These are phyloP conservation scores for Zaprionus capensis DNA, from an alignment of 1,140 invertebrate genomes.

Conservation along the genomic window DNA sequence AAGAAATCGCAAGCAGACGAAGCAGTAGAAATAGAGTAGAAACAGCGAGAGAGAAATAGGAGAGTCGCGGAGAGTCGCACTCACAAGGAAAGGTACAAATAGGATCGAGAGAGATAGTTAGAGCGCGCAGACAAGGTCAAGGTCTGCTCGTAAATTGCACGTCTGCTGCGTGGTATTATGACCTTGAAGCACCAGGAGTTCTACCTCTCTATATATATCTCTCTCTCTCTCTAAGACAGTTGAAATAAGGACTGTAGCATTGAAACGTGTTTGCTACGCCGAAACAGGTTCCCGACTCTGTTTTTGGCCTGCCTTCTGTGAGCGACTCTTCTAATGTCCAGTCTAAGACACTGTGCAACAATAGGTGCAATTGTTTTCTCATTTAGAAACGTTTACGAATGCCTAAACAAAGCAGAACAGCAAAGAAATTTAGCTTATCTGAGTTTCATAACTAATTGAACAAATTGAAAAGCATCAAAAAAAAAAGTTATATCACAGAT, in stretches of 20 bases:
- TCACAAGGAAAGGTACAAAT: constrained; percentile 16
- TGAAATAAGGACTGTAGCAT: constrained; percentile 22
- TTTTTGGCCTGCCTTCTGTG: not conserved
- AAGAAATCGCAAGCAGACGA: constrained; percentile 62
- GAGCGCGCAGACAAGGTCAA: constrained; percentile 35
- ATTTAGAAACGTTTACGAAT: not conserved
- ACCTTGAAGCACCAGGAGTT: constrained; percentile 35
- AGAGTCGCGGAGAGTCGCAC: not conserved
- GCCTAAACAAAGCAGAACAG: not conserved
- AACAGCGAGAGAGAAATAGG: not conserved
- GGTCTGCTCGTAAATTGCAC: constrained; percentile 42
- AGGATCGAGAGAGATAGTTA: constrained; percentile 21
- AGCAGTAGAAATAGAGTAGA: constrained; percentile 44
- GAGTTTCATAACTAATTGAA: too few relatives aligned
- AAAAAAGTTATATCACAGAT: too few relatives aligned
- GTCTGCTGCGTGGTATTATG: constrained; percentile 23
- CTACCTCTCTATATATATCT: not conserved
- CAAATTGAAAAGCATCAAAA: too few relatives aligned
- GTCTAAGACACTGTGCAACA: not conserved
- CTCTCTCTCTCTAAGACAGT: constrained; percentile 30
- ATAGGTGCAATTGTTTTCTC: not conserved
- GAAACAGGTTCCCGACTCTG: constrained; percentile 18
- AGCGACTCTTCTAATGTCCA: constrained; percentile 15
- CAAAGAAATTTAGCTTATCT: not conserved
- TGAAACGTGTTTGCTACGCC: constrained; percentile 3